Base-by-base conservation (phyloP, 2,888 invertebrate species). In the Acronicta aceris region DNA sequence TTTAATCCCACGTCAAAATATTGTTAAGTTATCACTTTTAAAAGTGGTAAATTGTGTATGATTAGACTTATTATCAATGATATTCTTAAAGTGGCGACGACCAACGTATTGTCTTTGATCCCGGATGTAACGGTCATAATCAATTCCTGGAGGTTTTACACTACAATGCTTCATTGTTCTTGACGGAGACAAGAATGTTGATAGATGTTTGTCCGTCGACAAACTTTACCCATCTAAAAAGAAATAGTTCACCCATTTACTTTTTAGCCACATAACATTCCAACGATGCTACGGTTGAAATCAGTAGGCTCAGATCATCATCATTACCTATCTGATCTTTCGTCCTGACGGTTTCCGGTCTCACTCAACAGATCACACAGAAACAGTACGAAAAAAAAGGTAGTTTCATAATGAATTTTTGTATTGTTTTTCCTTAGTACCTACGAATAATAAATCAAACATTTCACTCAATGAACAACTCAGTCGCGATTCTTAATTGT, bases 101-200 rank as follows among this genome's bases (percentile, higher is more conserved):
- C 43, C 40, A 33, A 21, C 48, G 65, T 67, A 73, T 75, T 75
- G 78, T 73, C 48, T 65, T 43, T 30, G 5, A 51, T 53, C 12
- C 51, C 58, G 75, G 76, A 77, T 57, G 65, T 71, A 78, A 77
- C 71, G 79, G 61, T 75, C 65, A 62, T 77, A 82, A 81, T 82
- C 70, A 66, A 76, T 82, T 70, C 75, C 65, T 65, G 42, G 63
- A 70, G 66, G 59, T 67, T 67, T 68, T 57, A 73, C 66, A 62
- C 74, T 62, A 76, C 76, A 84, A 84, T 80, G 76, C 69, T 58
- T 65, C 59, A 76, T 83, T 85, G 81, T 82, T 81, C 70, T 74
- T 62, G 47, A 57, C 60, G 53, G 15, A 56, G 65, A 69, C 59
- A 50, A 62, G 51, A 46, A 43, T 9, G 30, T 38, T 12, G 36